Evolutionary conservation across 2,888 invertebrate species (phyloP).

Genomic region (Pelosia muscerda): DNA sequence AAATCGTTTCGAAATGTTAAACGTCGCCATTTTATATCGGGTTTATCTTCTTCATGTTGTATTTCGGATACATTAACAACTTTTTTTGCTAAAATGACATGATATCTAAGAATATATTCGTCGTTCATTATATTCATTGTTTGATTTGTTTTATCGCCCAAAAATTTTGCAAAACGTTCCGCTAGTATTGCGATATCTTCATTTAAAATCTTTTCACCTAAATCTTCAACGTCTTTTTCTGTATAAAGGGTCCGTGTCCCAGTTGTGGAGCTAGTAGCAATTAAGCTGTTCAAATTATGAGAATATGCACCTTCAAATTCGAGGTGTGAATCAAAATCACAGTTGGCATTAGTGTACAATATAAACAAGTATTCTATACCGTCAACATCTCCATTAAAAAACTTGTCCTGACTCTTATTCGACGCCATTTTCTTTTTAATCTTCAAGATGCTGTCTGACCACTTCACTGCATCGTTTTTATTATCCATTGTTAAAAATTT

Average conservation of each 20-base stretch:
- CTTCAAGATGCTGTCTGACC: constrained; percentile 19
- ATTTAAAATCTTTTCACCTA: constrained; percentile 27
- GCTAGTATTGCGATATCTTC: constrained; percentile 27
- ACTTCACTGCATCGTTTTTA: constrained; percentile 26
- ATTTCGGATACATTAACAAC: constrained; percentile 28
- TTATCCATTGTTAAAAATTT: constrained; percentile 14
- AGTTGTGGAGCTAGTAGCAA: constrained; percentile 30
- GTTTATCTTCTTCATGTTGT: constrained; percentile 17
- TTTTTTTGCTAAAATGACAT: constrained; percentile 28
- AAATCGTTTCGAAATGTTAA: constrained; percentile 29
- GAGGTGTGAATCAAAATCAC: constrained; percentile 18
- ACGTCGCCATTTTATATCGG: constrained; percentile 10
- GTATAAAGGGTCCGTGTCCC: constrained; percentile 14
- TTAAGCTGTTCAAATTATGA: constrained; percentile 16
- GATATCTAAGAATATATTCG: constrained; percentile 33
- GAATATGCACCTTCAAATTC: not conserved
- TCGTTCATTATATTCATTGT: constrained; percentile 27
- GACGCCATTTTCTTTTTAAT: constrained; percentile 29
- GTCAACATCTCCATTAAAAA: constrained; percentile 28
- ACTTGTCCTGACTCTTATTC: constrained; percentile 12
- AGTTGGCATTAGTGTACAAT: constrained; percentile 37
- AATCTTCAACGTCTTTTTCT: constrained; percentile 24
- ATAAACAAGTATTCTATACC: constrained; percentile 37
- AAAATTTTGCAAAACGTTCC: constrained; percentile 22
- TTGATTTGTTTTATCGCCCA: constrained; percentile 15